These are phyloP conservation scores for Sitodiplosis mosellana DNA, from an alignment of 1,140 invertebrate species.

Conservation along the genomic window DNA sequence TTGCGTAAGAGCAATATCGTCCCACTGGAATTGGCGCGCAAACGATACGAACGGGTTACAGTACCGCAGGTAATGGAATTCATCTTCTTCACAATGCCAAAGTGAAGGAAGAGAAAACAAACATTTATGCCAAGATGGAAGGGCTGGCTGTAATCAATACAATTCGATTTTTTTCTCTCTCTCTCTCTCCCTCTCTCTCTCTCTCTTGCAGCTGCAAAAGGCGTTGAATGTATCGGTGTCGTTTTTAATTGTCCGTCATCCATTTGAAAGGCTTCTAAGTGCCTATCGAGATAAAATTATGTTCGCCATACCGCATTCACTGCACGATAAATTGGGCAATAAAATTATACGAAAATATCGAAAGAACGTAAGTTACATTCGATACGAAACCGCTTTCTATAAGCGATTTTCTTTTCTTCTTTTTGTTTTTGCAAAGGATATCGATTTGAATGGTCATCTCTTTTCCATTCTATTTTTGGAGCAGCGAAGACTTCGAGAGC, in stretches of 20 bases:
- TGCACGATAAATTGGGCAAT: constrained; percentile 57
- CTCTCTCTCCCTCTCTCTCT: constrained; percentile 14
- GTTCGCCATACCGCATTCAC: constrained; percentile 57
- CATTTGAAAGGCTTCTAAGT: constrained; percentile 71
- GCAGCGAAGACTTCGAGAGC: constrained; percentile 9
- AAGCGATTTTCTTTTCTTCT: too few species aligned
- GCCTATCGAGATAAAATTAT: constrained; percentile 80
- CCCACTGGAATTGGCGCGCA: constrained; percentile 52
- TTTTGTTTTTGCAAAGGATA: too few species aligned
- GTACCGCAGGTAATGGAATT: constrained; percentile 43
- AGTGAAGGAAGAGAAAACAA: too few species aligned
- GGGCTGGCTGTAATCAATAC: too few species aligned
- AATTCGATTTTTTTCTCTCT: too few species aligned
- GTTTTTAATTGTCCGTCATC: constrained; percentile 76
- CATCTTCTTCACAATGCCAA: too few species aligned
- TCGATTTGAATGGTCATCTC: too few species aligned
- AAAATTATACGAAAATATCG: constrained; percentile 57
- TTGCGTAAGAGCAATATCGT: constrained; percentile 55
- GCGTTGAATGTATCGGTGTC: constrained; percentile 41
- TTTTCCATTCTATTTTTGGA: too few species aligned
- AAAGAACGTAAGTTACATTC: constrained; percentile 24
- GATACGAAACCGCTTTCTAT: too few species aligned
- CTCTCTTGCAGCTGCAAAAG: constrained; percentile 14
- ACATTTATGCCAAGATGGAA: too few species aligned
- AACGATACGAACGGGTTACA: constrained; percentile 54